A percentile compares a stretch with the other conserved stretches of the same genome.
These are phyloP conservation scores for Pollimyrus isidori DNA, from an alignment of 2,113 vertebrate genomes.

Conservation along the genomic window DNA sequence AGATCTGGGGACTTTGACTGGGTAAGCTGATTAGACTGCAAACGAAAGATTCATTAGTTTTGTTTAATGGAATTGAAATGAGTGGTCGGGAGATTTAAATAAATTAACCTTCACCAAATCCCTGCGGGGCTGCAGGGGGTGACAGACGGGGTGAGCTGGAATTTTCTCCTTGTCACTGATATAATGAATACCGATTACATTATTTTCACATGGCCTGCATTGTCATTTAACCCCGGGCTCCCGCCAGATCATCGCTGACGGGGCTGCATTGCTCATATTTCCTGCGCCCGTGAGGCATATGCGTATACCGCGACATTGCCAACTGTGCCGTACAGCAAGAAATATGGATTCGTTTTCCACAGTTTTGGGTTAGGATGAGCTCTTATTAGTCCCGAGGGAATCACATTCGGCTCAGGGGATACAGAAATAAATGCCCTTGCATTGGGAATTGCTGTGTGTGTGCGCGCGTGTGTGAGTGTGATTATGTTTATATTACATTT, in stretches of 20 bases:
- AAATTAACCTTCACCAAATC: conserved; percentile 65
- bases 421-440: background rate
- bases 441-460: background rate
- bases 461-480: background rate
- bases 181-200: conserved; percentile 52
- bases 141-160: conserved; percentile 42
- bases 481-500: background rate
- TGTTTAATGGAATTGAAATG: conserved; percentile 63
- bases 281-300: background rate
- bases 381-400: background rate
- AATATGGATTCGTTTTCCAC: background rate
- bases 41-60: conserved; percentile 64
- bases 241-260: background rate
- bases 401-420: background rate
- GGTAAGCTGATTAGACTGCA: conserved; percentile 53
- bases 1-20: conserved; percentile 54
- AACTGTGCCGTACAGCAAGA: background rate
- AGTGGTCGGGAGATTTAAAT: conserved; percentile 63
- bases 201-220: conserved; percentile 33
- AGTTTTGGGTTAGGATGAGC: background rate
- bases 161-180: conserved; percentile 46
- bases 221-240: conserved; percentile 27
- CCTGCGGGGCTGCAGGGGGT: conserved; percentile 38
- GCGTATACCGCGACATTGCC: background rate
- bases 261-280: background rate